phyloP scores from a whole-genome alignment of 1,140 invertebrate species.

The Plectrocnemia conspersa region DNA sequence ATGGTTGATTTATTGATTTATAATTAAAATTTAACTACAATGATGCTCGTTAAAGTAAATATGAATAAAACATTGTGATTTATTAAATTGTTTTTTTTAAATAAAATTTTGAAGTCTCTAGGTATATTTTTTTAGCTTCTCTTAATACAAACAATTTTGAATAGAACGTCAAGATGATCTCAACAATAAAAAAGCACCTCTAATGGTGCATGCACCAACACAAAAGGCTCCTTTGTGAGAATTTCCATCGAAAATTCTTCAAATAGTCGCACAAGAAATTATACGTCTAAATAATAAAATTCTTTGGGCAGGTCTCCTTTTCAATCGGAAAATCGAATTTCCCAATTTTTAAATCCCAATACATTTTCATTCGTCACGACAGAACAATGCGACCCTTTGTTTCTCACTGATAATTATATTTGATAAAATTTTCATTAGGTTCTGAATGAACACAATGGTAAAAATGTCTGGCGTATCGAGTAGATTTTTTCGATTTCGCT shows the following conservation, averaged over 20 bases:
- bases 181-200: neutral
- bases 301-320: neutral
- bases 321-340: neutral
- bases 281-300: neutral
- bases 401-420: neutral
- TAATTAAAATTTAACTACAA: too few relatives aligned
- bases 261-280: conserved; percentile 4
- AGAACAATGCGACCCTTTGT: neutral
- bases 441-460: neutral
- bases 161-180: neutral
- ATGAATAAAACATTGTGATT: too few relatives aligned
- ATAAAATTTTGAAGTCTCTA: too few relatives aligned
- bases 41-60: too few relatives aligned
- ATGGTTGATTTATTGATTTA: too few relatives aligned
- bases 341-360: neutral
- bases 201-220: neutral
- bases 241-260: conserved; percentile 3
- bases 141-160: neutral
- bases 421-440: neutral
- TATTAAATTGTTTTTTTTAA: too few relatives aligned
- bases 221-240: neutral
- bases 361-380: neutral
- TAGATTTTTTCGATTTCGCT: too few relatives aligned
- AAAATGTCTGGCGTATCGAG: too few relatives aligned
- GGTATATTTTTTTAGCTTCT: too few relatives aligned